Base-by-base conservation (phyloP, 2,888 invertebrate species). In the Chrysolina haemoptera region DNA sequence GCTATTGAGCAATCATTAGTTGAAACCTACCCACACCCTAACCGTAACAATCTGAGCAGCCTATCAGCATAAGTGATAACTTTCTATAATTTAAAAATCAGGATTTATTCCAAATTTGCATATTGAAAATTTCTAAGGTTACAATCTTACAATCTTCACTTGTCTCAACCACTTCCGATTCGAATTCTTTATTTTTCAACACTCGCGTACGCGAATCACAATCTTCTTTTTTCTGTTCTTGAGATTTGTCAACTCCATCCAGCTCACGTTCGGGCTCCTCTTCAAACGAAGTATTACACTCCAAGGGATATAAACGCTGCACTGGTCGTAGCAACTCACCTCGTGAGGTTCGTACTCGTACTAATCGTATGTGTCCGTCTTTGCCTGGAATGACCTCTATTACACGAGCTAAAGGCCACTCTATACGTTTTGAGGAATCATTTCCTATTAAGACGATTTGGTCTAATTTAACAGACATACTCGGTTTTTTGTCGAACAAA, bases 361-460 rank as follows among this genome's bases (percentile, higher is more conserved):
- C 79, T 12, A 79, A 66, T 12, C 80, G 68, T 22, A 64, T 59
- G 3, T 18, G 43, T n/a, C 73, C 74, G 48, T 79, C 80, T 72
- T 70, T 74, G 4, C 76, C 78, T 11, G 75, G 77, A 35, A 79
- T 48, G 41, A 78, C n/a, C 62, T 77, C 75, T 5, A 73, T 64
- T 11, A 70, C 73, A 11, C 71, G 73, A 43, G 73, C 79, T 4
- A 80, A 12, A 41, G 79, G 76, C 76, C 80, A 79, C 11, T 78
- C 70, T 14, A 77, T 3, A 5, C 80, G 74, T 67, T 78, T 79
- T 16, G 48, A 59, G 12, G 22, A 50, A 46, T 80, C 77, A 55
- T 77, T 78, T 0, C 79, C 76, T 12, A 80, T 66, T 11, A 78
- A 46, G 22, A 80, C 80, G 5, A 80, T 35, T 48, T 80, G 74